Percentiles rank a stretch among this genome's conserved stretches.
Evolutionary conservation across 1,140 invertebrate genomes (phyloP).

Genomic region (Brachionus rubens): DNA sequence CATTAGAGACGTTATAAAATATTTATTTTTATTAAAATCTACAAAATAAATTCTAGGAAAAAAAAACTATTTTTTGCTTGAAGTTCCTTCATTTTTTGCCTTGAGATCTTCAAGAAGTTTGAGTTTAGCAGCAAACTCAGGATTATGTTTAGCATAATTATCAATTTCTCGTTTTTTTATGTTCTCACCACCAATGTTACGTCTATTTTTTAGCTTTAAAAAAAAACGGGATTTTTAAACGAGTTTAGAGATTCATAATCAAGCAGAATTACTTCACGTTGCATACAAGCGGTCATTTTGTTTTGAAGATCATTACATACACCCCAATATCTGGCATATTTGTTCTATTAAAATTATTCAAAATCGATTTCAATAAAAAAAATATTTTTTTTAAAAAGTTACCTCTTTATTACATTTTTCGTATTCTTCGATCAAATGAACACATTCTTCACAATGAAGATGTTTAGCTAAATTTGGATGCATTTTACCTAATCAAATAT

Average conservation of each 20-base stretch:
- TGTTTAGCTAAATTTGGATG: slow-evolving; percentile 36
- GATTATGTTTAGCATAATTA: slow-evolving; percentile 30
- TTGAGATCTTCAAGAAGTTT: slow-evolving; percentile 27
- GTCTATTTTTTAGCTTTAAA: slow-evolving; percentile 4
- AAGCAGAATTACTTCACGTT: slow-evolving; percentile 16
- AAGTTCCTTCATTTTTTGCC: too few relatives aligned
- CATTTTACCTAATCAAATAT: too few relatives aligned
- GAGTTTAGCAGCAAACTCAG: slow-evolving; percentile 42
- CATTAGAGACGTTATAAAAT: too few relatives aligned
- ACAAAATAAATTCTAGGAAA: too few relatives aligned
- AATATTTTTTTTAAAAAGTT: neutral
- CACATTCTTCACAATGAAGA: slow-evolving; percentile 40
- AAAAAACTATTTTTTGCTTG: too few relatives aligned
- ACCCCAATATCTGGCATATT: slow-evolving; percentile 6
- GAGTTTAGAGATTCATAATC: neutral
- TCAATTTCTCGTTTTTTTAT: slow-evolving; percentile 33
- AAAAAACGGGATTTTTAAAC: neutral
- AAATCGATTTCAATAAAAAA: neutral
- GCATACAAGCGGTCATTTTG: slow-evolving; percentile 42
- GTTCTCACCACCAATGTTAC: slow-evolving; percentile 34
- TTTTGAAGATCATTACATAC: slow-evolving; percentile 18
- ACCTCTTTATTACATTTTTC: slow-evolving; percentile 41
- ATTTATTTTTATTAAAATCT: too few relatives aligned
- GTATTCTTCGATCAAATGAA: slow-evolving; percentile 30
- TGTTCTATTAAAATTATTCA: slow-evolving; percentile 29